A percentile compares a stretch with the other conserved stretches of the same genome.
These are phyloP conservation scores for Ceyx melanurus DNA, from an alignment of 2,113 vertebrate species.

Conservation along the genomic window DNA sequence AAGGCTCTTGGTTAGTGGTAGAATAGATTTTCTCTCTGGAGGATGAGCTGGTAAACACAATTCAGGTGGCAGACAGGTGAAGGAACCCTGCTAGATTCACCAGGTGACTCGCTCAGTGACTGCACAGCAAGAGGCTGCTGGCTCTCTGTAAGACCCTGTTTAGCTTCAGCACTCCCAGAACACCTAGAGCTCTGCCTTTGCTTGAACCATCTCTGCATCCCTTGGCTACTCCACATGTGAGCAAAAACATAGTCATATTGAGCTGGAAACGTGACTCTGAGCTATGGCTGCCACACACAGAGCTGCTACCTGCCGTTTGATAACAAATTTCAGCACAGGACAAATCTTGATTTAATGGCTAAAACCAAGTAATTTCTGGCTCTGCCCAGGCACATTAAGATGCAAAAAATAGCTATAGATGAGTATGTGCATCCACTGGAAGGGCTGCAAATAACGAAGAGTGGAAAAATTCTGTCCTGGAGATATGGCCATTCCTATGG, in stretches of 20 bases:
- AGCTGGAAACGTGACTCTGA: not conserved
- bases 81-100: not conserved
- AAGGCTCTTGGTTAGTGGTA: not conserved
- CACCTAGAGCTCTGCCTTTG: not conserved
- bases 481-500: not conserved
- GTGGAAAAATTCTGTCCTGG: not conserved
- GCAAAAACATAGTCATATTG: not conserved
- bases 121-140: not conserved
- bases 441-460: not conserved
- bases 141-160: not conserved
- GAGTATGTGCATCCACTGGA: not conserved
- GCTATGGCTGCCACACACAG: not conserved
- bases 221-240: not conserved
- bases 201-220: not conserved
- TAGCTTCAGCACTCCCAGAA: not conserved
- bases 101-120: not conserved
- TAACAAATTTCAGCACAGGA: not conserved
- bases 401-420: not conserved
- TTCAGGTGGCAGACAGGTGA: not conserved
- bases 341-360: not conserved
- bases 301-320: not conserved
- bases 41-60: not conserved
- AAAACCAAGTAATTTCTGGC: no score
- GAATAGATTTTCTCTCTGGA: not conserved
- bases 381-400: no score